Evolutionary conservation across 2,113 vertebrate genomes (phyloP).

Genomic region (Paratilapia polleni): DNA sequence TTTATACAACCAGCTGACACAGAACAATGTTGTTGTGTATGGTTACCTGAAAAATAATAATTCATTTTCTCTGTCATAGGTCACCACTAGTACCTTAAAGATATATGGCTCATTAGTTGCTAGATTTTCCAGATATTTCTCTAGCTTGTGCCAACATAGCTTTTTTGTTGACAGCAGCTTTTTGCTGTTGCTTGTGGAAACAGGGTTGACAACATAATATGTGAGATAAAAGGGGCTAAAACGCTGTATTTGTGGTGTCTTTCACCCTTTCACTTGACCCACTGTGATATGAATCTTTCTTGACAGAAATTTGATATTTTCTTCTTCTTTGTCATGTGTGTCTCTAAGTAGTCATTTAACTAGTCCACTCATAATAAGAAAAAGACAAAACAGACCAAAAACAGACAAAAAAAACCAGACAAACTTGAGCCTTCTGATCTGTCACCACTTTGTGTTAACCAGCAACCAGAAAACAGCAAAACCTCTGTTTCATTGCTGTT

Average conservation of each 20-base stretch:
- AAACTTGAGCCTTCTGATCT: neutral
- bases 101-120: neutral
- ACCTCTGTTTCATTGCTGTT: neutral
- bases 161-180: neutral
- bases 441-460: neutral
- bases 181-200: neutral
- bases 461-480: neutral
- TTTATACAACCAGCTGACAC: neutral
- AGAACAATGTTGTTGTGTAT: neutral
- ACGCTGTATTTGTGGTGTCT: neutral
- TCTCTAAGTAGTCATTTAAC: constrained; percentile 10
- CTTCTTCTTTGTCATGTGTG: neutral
- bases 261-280: neutral
- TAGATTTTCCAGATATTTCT: neutral
- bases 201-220: neutral
- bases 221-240: neutral
- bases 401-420: neutral
- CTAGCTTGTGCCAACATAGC: neutral
- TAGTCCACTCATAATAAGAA: neutral
- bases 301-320: neutral
- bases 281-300: neutral
- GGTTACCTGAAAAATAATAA: neutral
- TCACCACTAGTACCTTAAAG: neutral
- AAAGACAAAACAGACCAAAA: neutral
- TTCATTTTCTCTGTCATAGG: neutral